Base-by-base conservation (phyloP, 2,113 vertebrate species). In the Prinia subflava region DNA sequence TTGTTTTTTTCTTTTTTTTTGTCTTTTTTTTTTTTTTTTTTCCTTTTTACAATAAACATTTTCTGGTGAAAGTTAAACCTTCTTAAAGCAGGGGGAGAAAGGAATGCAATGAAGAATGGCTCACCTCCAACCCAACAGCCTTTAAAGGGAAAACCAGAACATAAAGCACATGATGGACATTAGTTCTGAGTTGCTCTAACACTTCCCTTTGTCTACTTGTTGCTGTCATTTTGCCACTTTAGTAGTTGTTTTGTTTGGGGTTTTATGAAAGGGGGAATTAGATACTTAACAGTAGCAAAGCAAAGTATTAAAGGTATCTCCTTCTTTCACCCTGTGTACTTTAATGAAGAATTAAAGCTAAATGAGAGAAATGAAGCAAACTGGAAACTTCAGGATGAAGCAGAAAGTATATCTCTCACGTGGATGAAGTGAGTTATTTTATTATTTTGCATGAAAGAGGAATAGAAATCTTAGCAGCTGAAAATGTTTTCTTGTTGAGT, bases 31-130 rank as follows among this genome's bases (percentile, higher is more conserved):
- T 89, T 96, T 49, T 25, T 37, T 22, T 42, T n/a, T 77, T 83
- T 94, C 67, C 81, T 98, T 98, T 98, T 98, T 98, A 98, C 97
- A 98, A 98, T 97, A 96, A 97, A 97, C 85, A 87, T 98, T 98
- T 98, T 98, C 97, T 94, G 88, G 81, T 91, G 92, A 96, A 97
- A 97, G 67, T 90, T 95, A 96, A 97, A 89, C 92, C 89, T 82
- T 90, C 92, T 90, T 80, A 74, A 79, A 89, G 50, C 60, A 77
- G 62, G 17, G 30, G 28, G 35, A 83, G 50, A 50, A 89, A 80
- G 39, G 49, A 87, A 75, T 85, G 15, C 6, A 0, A 8, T n/a
- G 62, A 80, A 86, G 91, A 83, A 74, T 0, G 0, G 21, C 59
- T 80, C 9, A 2, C 62, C 83, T 52, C 82, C 82, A 92, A 30